Evolutionary conservation across 1,140 invertebrate species (phyloP).

Genomic region (Temnothorax nylanderi): DNA sequence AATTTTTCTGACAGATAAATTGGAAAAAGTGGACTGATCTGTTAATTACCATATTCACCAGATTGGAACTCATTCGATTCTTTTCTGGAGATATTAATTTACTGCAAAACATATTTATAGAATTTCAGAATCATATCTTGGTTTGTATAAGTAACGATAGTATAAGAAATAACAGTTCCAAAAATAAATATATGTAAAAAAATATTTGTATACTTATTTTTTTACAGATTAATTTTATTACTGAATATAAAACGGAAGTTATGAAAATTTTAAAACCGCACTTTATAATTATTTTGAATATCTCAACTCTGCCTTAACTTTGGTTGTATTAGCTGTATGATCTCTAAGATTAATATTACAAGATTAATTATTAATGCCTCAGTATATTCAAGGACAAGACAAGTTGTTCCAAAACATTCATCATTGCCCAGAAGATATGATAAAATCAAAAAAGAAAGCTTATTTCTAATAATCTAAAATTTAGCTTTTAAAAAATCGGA

Average conservation of each 20-base stretch:
- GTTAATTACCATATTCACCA: not conserved
- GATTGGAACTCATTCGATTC: not conserved
- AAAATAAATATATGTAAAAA: not conserved
- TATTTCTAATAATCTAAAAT: not conserved
- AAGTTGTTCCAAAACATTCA: not conserved
- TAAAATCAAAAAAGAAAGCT: not conserved
- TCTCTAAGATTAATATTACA: not conserved
- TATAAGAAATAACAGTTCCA: not conserved
- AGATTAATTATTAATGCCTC: not conserved
- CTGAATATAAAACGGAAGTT: not conserved
- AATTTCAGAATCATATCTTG: not conserved
- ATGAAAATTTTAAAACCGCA: not conserved
- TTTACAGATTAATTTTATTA: not conserved
- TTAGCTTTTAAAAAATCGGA: not conserved
- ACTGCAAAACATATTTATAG: not conserved
- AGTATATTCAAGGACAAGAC: not conserved
- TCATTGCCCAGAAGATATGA: not conserved
- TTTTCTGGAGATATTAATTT: not conserved
- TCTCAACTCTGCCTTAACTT: not conserved
- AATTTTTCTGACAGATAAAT: not conserved
- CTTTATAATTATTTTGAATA: not conserved
- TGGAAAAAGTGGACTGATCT: no score
- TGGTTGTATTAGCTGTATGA: constrained; percentile 10
- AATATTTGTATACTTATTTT: not conserved
- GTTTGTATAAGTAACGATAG: not conserved